These are phyloP conservation scores for Rousettus leschenaultii DNA, from an alignment of 2,113 vertebrate species.

Conservation along the genomic window DNA sequence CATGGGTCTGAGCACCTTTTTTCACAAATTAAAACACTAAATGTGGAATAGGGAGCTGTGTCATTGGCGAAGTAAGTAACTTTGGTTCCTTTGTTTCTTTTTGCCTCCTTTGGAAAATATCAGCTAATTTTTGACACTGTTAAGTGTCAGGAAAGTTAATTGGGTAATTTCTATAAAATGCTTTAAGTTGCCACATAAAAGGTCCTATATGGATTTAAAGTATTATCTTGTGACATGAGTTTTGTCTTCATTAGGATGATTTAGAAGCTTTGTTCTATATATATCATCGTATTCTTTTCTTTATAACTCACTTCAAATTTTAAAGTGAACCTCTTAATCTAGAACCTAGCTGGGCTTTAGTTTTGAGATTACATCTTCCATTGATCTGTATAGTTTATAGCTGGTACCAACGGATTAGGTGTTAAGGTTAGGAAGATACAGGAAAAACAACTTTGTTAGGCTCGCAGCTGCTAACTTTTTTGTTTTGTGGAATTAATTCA, in stretches of 20 bases:
- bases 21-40: not conserved
- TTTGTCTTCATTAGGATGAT: conserved; percentile 18
- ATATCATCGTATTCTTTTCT: not conserved
- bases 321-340: not conserved
- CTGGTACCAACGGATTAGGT: not conserved
- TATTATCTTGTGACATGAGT: not conserved
- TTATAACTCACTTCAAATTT: not conserved
- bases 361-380: conserved; percentile 17
- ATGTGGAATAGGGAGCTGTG: not conserved
- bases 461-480: not conserved
- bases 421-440: not conserved
- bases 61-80: not conserved
- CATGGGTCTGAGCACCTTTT: not conserved
- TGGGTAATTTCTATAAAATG: conserved; percentile 31
- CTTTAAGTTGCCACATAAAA: not conserved
- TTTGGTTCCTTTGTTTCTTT: conserved; percentile 46
- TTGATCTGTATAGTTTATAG: not conserved
- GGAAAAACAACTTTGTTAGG: not conserved
- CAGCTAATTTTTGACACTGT: not conserved
- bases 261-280: not conserved
- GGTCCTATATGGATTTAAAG: not conserved
- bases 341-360: not conserved
- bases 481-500: not conserved
- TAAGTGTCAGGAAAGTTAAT: conserved; percentile 22
- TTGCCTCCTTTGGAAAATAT: not conserved